These are phyloP conservation scores for Empidonax traillii DNA, from an alignment of 2,113 vertebrate species.

Conservation along the genomic window DNA sequence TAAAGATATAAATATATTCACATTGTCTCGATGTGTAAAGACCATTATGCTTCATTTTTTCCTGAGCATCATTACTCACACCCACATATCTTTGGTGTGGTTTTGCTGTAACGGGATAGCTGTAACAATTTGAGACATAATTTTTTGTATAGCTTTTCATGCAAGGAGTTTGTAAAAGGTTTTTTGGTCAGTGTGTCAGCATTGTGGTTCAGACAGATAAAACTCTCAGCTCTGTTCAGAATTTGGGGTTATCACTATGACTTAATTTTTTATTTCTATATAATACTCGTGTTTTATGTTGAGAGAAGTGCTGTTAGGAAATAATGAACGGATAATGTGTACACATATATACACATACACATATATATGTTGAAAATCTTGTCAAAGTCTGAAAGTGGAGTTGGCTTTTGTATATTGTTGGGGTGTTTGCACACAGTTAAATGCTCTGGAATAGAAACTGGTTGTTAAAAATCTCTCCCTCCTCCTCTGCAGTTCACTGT, in stretches of 20 bases:
- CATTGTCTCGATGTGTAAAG: not conserved
- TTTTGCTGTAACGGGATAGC: not conserved
- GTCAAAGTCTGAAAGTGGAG: slow-evolving; percentile 9
- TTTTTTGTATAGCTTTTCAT: not conserved
- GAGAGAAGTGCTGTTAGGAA: slow-evolving; percentile 35
- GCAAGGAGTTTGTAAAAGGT: not conserved
- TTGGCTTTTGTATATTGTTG: slow-evolving; percentile 49
- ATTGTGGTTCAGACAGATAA: not conserved
- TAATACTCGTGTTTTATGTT: not conserved
- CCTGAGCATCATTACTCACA: not conserved
- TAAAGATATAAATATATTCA: not conserved
- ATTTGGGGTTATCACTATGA: not conserved
- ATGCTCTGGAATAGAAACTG: slow-evolving; percentile 39
- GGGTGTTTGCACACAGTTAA: slow-evolving; percentile 22
- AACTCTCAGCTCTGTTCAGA: not conserved
- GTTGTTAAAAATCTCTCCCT: slow-evolving; percentile 33
- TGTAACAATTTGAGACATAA: not conserved
- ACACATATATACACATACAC: not conserved
- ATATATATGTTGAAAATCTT: slow-evolving; percentile 25
- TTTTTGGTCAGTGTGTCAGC: not conserved
- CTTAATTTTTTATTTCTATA: not conserved
- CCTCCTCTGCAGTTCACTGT: not conserved
- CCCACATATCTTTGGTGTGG: not conserved
- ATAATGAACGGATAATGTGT: not conserved
- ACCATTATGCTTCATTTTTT: not conserved